These are phyloP conservation scores for Leptopilina drosophilae DNA, from an alignment of 2,888 invertebrate genomes.

Conservation along the genomic window DNA sequence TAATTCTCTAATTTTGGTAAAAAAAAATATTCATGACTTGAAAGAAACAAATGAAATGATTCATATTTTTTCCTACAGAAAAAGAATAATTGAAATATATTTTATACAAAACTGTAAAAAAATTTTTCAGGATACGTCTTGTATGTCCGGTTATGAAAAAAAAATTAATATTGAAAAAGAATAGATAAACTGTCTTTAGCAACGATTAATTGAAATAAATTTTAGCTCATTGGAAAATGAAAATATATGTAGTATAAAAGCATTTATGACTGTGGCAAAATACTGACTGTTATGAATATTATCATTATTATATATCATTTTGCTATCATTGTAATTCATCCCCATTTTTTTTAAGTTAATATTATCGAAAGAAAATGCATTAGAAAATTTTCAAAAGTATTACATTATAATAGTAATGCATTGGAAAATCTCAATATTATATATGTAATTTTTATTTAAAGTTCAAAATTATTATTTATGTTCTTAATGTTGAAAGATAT, in stretches of 20 bases:
- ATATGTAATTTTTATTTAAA: slow-evolving; percentile 38
- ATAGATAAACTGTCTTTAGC: slow-evolving; percentile 45
- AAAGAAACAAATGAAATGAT: not conserved
- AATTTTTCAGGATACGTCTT: slow-evolving; percentile 22
- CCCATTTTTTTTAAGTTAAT: slow-evolving; percentile 43
- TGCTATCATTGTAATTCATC: slow-evolving; percentile 40
- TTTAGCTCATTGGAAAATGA: slow-evolving; percentile 24
- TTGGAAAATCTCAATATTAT: slow-evolving; percentile 35
- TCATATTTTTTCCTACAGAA: slow-evolving; percentile 11
- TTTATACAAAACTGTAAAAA: not conserved
- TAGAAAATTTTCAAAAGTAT: slow-evolving; percentile 71
- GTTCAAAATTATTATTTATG: slow-evolving; percentile 71
- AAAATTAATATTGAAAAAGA: slow-evolving; percentile 1
- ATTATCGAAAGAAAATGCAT: slow-evolving; percentile 50
- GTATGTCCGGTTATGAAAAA: not conserved
- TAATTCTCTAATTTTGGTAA: slow-evolving; percentile 13
- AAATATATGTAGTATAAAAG: slow-evolving; percentile 43
- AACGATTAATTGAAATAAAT: slow-evolving; percentile 1
- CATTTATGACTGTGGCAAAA: slow-evolving; percentile 56
- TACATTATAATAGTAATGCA: slow-evolving; percentile 52
- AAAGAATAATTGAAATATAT: slow-evolving; percentile 35
- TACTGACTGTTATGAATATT: slow-evolving; percentile 16
- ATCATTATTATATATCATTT: slow-evolving; percentile 33
- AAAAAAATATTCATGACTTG: not conserved
- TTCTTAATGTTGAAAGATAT: slow-evolving; percentile 66